phyloP scores from a whole-genome alignment of 2,888 invertebrate genomes.

The Cinara cedri region DNA sequence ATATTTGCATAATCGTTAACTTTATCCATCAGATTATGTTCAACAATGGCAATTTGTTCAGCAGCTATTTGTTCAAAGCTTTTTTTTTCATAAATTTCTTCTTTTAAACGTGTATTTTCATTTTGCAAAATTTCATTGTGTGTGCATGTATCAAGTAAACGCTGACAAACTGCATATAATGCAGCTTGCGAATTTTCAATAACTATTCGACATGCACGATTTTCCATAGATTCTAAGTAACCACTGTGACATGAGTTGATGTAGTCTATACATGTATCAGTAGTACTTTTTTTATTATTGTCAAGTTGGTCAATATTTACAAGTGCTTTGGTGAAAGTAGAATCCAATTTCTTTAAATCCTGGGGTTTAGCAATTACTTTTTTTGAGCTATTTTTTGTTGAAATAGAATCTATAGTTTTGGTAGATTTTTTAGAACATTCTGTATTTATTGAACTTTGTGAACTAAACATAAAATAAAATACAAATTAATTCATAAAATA shows the following conservation, averaged over 20 bases:
- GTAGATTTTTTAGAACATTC: constrained; percentile 51
- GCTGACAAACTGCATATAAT: constrained; percentile 39
- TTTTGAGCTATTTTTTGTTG: not conserved
- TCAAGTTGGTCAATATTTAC: constrained; percentile 37
- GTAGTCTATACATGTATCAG: constrained; percentile 46
- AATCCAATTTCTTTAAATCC: constrained; percentile 21
- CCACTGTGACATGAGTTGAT: constrained; percentile 42
- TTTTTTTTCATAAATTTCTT: constrained; percentile 47
- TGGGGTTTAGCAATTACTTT: constrained; percentile 12
- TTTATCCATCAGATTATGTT: constrained; percentile 39
- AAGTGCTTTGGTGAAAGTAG: constrained; percentile 33
- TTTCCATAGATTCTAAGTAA: constrained; percentile 32
- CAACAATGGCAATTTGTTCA: constrained; percentile 49
- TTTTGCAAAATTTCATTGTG: constrained; percentile 21
- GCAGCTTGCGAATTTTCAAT: constrained; percentile 50
- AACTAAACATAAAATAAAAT: constrained; percentile 29
- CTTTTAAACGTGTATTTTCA: constrained; percentile 19
- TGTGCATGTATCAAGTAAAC: constrained; percentile 42
- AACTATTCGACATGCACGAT: constrained; percentile 45
- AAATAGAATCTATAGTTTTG: constrained; percentile 19
- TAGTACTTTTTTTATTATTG: constrained; percentile 31
- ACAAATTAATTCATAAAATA: constrained; percentile 3
- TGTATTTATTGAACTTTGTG: constrained; percentile 43
- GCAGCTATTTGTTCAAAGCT: constrained; percentile 47
- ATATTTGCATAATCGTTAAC: constrained; percentile 48